Base-by-base conservation (phyloP, 2,113 vertebrate genomes). In the Formicarius rufipectus region DNA sequence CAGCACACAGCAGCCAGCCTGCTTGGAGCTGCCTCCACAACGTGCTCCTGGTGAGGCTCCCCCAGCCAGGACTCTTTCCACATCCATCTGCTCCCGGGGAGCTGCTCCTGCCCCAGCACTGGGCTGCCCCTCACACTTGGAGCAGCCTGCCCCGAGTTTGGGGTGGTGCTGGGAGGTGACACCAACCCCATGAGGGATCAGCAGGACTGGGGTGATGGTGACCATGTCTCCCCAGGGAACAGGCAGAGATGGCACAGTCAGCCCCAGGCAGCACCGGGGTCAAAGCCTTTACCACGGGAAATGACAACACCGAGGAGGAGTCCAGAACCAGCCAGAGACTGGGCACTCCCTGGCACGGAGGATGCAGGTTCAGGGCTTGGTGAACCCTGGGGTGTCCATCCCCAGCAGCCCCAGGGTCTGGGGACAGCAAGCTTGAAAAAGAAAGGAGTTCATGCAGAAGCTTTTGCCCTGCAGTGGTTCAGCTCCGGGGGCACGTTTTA, bases 41-140 rank as follows among this genome's bases (percentile, higher is more conserved):
- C 1, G 0, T 25, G 39, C 3, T 19, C 24, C 39, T 5, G 5
- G 30, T 7, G 5, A 66, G 50, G 52, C 17, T 84, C 17, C 33
- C 37, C 35, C 35, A 68, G 14, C 20, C 27, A 28, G 8, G 7
- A 42, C 33, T 30, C 84, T n/a, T 72, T 47, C 73, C 59, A 10
- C 28, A 33, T 35, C 44, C 37, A 3, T 15, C 24, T 71, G 56
- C 55, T 42, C 33, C 87, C 12, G 25, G 28, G 55, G 64, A 72
- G 39, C 59, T 60, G n/a, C n/a, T 42, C 27, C 81, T 68, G 22
- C 23, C 53, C 39, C 63, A 60, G 50, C 9, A 4, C 16, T 33
- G 18, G n/a, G 55, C 9, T 9, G 3, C 44, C 27, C 40, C 33
- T 16, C 35, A 21, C 58, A 7, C 14, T 58, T 39, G 55, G 10